Conservation (phyloP, 1,140 invertebrate species). For the Mamestra configurata region DNA sequence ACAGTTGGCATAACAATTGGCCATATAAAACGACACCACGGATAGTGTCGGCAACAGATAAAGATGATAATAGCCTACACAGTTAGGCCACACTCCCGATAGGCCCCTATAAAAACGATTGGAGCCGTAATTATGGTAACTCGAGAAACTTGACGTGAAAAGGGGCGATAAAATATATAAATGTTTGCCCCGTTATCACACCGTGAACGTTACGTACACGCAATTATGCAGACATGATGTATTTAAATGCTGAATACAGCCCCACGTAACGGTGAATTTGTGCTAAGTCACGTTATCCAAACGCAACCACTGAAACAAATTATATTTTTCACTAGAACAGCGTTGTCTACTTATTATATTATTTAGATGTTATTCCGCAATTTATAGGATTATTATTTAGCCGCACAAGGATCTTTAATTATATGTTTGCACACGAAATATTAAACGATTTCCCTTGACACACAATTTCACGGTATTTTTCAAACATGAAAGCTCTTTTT, state of each 20-base stretch:
- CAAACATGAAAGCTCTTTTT: slow-evolving; percentile 16
- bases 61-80: slow-evolving; percentile 17
- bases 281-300: slow-evolving; percentile 42
- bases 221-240: slow-evolving; percentile 42
- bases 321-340: slow-evolving; percentile 29
- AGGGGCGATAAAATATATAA: slow-evolving; percentile 38
- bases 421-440: slow-evolving; percentile 28
- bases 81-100: slow-evolving; percentile 26
- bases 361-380: slow-evolving; percentile 2
- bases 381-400: slow-evolving; percentile 17
- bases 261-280: slow-evolving; percentile 36
- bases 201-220: slow-evolving; percentile 35
- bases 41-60: slow-evolving; percentile 38
- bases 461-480: slow-evolving; percentile 18
- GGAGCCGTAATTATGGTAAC: slow-evolving; percentile 29
- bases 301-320: slow-evolving; percentile 20
- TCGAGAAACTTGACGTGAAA: slow-evolving; percentile 30
- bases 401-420: slow-evolving; percentile 25
- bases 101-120: slow-evolving; percentile 32
- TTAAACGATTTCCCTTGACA: slow-evolving; percentile 7
- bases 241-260: slow-evolving; percentile 44
- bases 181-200: slow-evolving; percentile 34
- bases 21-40: slow-evolving; percentile 22
- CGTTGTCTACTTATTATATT: background rate
- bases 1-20: slow-evolving; percentile 36